Percentiles rank a stretch among this genome's conserved stretches.
Evolutionary conservation across 2,888 invertebrate genomes (phyloP).

Genomic region (Morinoia aosen): DNA sequence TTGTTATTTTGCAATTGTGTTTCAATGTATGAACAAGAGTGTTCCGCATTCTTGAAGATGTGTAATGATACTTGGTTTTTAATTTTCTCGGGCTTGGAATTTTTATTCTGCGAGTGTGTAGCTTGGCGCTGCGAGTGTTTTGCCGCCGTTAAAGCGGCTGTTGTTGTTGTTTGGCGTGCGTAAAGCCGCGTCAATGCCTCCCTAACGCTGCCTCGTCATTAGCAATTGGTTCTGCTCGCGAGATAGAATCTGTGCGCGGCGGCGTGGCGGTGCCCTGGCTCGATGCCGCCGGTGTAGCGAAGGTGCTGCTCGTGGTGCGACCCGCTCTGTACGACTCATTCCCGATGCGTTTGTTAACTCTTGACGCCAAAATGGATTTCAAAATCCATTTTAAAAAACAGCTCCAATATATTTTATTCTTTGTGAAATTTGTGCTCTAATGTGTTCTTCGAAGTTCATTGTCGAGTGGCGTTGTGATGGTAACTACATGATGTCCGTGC

Average conservation of each 20-base stretch:
- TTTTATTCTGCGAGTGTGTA: background rate
- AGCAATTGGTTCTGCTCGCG: slow-evolving; percentile 51
- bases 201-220: slow-evolving; percentile 35
- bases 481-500: too few species aligned
- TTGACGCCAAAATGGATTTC: too few species aligned
- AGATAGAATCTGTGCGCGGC: slow-evolving; percentile 24
- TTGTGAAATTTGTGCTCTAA: too few species aligned
- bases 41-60: background rate
- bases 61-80: background rate
- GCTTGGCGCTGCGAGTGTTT: slow-evolving; percentile 11
- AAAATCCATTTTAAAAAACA: too few species aligned
- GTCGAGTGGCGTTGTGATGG: too few species aligned
- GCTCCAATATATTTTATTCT: too few species aligned
- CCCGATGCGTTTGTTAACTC: too few species aligned
- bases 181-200: slow-evolving; percentile 6
- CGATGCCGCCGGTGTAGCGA: background rate
- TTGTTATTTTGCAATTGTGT: background rate
- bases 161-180: slow-evolving; percentile 27
- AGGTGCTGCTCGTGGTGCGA: background rate
- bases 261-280: background rate
- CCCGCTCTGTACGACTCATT: background rate
- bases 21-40: background rate
- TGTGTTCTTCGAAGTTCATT: too few species aligned
- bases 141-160: background rate
- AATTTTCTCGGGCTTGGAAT: background rate